Conservation (phyloP, 1,140 invertebrate species). For the Lepidotrigona ventralis region DNA sequence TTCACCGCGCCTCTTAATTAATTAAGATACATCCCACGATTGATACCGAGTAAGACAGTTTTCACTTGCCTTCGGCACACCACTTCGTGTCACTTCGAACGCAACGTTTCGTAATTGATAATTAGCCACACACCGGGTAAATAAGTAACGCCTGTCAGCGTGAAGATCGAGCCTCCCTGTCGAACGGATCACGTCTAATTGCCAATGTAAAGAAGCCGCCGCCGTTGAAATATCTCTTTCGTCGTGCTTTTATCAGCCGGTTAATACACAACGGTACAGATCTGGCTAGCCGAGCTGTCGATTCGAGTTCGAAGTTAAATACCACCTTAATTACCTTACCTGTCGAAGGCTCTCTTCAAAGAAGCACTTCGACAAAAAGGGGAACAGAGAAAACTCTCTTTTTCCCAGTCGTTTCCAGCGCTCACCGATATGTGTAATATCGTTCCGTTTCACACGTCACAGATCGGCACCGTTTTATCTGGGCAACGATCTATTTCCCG, state of each 20-base stretch:
- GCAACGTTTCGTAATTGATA: neutral
- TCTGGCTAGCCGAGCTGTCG: neutral
- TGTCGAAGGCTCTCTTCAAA: neutral
- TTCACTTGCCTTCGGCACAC: no score
- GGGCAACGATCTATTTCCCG: neutral
- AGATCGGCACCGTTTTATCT: constrained; percentile 3
- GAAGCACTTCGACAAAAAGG: no score
- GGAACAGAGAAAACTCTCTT: no score
- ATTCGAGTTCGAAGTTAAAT: neutral
- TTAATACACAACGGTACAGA: neutral
- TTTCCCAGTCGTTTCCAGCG: neutral
- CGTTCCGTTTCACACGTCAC: neutral
- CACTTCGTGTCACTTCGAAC: neutral
- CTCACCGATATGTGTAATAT: neutral
- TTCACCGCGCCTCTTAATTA: neutral
- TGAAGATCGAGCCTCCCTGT: neutral
- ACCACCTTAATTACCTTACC: constrained; percentile 12
- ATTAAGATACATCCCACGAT: neutral
- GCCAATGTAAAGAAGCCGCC: neutral
- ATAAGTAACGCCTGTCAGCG: neutral
- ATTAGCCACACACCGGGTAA: neutral
- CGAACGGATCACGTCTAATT: neutral
- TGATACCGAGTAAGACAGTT: neutral
- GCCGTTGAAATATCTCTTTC: neutral
- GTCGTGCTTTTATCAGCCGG: neutral